Evolutionary conservation across 2,113 vertebrate genomes (phyloP).

Genomic region (Pteropus alecto): DNA sequence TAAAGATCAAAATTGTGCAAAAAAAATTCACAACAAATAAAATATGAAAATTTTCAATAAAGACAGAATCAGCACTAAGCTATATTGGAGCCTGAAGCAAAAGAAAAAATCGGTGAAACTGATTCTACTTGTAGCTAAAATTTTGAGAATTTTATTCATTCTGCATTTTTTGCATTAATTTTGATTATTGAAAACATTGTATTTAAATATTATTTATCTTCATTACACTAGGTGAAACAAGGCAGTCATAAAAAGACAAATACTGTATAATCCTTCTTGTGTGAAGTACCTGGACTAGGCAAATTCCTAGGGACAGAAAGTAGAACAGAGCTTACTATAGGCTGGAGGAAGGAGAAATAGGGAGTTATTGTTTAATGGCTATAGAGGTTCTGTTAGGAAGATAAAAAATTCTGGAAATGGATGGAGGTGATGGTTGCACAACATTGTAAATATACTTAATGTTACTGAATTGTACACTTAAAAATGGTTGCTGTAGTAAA

Average conservation of each 20-base stretch:
- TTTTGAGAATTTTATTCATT: background rate
- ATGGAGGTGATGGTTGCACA: background rate
- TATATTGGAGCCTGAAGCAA: background rate
- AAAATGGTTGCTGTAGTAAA: background rate
- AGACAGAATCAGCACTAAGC: background rate
- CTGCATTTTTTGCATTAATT: background rate
- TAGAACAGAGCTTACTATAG: background rate
- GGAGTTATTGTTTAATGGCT: background rate
- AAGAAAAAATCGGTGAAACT: background rate
- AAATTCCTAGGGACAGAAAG: background rate
- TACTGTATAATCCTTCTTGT: background rate
- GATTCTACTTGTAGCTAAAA: background rate
- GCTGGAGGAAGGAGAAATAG: too few species aligned
- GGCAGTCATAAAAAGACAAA: background rate
- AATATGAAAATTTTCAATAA: background rate
- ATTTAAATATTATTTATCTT: conserved; percentile 8
- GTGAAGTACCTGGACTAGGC: background rate
- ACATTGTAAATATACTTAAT: background rate
- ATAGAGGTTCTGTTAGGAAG: background rate
- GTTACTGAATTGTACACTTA: background rate
- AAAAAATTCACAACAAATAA: background rate
- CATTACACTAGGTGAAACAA: background rate
- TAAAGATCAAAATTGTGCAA: background rate
- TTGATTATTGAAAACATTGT: background rate
- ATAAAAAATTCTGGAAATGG: background rate